These are phyloP conservation scores for Sitta carolinensis DNA, from an alignment of 2,797 vertebrate species.

Conservation along the genomic window DNA sequence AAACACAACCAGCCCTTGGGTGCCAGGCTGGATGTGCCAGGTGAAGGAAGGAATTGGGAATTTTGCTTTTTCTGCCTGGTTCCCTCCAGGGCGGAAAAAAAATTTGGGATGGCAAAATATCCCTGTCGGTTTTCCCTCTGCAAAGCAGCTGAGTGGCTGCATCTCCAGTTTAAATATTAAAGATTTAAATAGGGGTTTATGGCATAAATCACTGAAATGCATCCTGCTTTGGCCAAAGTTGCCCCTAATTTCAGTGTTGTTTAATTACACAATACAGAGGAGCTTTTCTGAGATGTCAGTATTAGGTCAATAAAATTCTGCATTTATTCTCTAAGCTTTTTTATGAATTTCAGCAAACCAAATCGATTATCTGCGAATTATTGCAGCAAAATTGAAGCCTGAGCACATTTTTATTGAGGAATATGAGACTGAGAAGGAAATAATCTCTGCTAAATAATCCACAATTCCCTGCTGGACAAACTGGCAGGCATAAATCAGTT, in stretches of 20 bases:
- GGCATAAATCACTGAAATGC: too few species aligned
- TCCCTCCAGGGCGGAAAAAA: slow-evolving; percentile 78
- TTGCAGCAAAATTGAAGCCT: background rate
- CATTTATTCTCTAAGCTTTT: background rate
- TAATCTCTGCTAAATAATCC: background rate
- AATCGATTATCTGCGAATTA: background rate
- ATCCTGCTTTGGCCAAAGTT: too few species aligned
- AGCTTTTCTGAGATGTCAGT: background rate
- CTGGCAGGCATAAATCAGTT: background rate
- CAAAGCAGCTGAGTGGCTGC: too few species aligned
- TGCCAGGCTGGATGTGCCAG: too few species aligned
- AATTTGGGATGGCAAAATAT: slow-evolving; percentile 65
- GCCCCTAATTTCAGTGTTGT: too few species aligned
- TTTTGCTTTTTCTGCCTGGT: background rate
- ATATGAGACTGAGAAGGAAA: background rate
- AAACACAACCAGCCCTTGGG: too few species aligned
- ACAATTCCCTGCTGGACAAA: slow-evolving; percentile 70
- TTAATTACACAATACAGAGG: background rate
- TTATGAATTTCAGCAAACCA: background rate
- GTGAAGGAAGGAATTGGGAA: too few species aligned
- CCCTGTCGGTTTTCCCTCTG: accelerated
- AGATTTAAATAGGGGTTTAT: too few species aligned
- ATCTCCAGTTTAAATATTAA: too few species aligned
- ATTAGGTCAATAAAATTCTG: background rate
- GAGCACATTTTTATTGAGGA: background rate